Conservation (phyloP, 1,140 invertebrate species). For the Frieseomelitta varia region DNA sequence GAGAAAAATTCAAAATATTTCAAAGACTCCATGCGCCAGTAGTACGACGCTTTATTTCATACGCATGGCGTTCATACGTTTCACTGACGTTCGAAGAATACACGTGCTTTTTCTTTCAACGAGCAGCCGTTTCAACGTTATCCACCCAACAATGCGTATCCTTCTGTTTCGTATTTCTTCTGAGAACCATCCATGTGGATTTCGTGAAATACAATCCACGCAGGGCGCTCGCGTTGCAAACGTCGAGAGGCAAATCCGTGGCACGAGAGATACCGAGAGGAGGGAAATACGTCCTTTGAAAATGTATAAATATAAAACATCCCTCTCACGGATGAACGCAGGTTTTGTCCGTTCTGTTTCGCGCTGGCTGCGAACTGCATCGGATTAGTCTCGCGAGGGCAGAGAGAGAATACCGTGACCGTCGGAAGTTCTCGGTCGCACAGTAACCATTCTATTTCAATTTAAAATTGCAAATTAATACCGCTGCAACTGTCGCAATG, state of each 20-base stretch:
- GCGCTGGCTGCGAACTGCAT: neutral
- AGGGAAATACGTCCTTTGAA: constrained; percentile 9
- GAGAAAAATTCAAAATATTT: neutral
- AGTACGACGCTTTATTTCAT: too few species aligned
- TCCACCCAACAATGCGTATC: neutral
- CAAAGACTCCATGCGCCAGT: too few species aligned
- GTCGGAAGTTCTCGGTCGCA: too few species aligned
- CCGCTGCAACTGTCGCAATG: too few species aligned
- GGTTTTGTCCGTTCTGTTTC: neutral
- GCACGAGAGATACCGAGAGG: neutral
- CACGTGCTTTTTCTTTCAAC: neutral
- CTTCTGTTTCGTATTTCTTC: neutral
- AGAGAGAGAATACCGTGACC: too few species aligned
- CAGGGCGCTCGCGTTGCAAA: neutral
- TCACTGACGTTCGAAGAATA: neutral
- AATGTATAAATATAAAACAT: constrained; percentile 31
- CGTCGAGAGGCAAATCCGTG: neutral
- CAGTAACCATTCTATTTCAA: too few species aligned
- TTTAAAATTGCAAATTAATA: too few species aligned
- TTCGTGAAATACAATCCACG: neutral
- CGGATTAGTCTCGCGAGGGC: constrained; percentile 5
- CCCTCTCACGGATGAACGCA: neutral
- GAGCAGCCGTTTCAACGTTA: neutral
- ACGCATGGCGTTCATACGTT: neutral
- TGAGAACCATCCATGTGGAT: too few species aligned